phyloP scores from a whole-genome alignment of 1,140 invertebrate genomes.

The Venturia canescens region DNA sequence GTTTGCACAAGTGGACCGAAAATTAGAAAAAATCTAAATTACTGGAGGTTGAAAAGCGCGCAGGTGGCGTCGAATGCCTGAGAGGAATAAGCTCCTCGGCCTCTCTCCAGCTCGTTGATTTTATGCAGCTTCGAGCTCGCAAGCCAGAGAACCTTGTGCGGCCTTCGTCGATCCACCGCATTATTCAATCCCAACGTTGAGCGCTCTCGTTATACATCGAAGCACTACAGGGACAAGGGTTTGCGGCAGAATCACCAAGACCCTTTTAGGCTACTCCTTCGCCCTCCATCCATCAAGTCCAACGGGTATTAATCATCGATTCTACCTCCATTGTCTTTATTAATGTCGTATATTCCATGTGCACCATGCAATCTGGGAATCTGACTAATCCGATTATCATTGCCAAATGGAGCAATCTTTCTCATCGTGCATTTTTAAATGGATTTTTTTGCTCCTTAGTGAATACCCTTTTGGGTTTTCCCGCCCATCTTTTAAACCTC shows the following conservation, averaged over 20 bases:
- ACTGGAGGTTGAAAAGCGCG: too few species aligned
- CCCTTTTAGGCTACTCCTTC: neutral
- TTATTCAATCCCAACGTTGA: neutral
- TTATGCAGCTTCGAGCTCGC: constrained; percentile 4
- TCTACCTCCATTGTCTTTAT: neutral
- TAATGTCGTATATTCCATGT: neutral
- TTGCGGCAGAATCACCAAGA: neutral
- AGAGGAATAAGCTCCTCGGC: too few species aligned
- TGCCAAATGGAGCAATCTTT: too few species aligned
- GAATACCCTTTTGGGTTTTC: too few species aligned
- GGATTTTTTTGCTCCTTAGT: too few species aligned
- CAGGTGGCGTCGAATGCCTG: too few species aligned
- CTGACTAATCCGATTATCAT: too few species aligned
- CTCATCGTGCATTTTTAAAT: too few species aligned
- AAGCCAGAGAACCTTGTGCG: neutral
- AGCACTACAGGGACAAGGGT: neutral
- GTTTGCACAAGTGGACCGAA: too few species aligned
- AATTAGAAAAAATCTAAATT: too few species aligned
- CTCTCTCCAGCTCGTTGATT: neutral
- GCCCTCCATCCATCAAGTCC: neutral
- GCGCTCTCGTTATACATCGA: neutral
- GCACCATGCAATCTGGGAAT: too few species aligned
- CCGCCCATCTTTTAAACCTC: too few species aligned
- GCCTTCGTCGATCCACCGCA: neutral
- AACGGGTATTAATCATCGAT: neutral